Conservation (phyloP, 1,140 invertebrate species). For the Drosophila athabasca region DNA sequence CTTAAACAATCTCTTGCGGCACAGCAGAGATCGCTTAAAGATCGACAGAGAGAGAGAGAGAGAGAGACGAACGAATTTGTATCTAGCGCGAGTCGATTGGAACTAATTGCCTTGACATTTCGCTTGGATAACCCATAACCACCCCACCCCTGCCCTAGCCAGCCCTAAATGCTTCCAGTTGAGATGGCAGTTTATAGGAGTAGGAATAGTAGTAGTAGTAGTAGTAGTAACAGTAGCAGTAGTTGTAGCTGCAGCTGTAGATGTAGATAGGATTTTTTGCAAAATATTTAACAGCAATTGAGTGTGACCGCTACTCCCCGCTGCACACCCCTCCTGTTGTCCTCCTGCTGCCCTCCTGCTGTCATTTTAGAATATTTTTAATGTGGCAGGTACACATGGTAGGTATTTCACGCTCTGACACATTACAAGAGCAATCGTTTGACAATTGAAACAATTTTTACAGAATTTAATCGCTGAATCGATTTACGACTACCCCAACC, state of each 20-base stretch:
- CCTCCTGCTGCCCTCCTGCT: not conserved
- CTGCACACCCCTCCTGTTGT: too few species aligned
- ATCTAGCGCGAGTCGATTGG: conserved; percentile 58
- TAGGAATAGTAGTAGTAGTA: too few species aligned
- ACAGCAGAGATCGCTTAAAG: not conserved
- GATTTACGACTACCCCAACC: too few species aligned
- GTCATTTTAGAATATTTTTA: conserved; percentile 30
- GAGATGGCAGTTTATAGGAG: conserved; percentile 17
- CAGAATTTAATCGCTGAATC: too few species aligned
- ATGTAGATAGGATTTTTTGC: conserved; percentile 30
- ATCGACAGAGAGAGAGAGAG: not conserved
- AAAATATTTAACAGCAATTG: conserved; percentile 44
- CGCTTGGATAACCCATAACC: conserved; percentile 25
- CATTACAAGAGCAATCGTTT: too few species aligned
- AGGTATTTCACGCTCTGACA: too few species aligned
- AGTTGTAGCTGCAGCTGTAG: too few species aligned
- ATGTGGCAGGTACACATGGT: conserved; percentile 29
- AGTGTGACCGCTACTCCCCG: conserved; percentile 6
- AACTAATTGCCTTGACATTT: conserved; percentile 68
- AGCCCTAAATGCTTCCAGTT: conserved; percentile 2
- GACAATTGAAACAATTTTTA: too few species aligned
- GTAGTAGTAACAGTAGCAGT: too few species aligned
- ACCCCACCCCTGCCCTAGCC: not conserved
- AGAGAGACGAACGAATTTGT: conserved; percentile 17
- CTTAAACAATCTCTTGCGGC: conserved; percentile 17